Evolutionary conservation across 2,888 invertebrate species (phyloP), one percentile per base, ranked within the genome.

Genomic region (Nomada lathburiana): DNA sequence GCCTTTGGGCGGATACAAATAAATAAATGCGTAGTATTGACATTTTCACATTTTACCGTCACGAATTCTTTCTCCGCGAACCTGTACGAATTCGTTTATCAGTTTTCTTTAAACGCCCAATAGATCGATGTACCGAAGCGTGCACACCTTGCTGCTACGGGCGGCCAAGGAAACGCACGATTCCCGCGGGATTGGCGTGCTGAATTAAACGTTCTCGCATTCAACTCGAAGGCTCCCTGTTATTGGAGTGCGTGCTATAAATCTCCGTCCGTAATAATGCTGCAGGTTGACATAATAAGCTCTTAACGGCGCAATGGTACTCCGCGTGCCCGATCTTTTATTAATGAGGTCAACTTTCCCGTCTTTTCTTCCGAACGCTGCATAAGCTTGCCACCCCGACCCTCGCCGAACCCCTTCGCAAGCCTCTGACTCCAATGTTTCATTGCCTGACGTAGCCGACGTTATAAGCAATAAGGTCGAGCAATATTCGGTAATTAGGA

Each of bases 321-420:
- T 59, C 57, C 16, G 47, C 57, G 44, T 63, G 29, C 26, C 36
- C 57, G 74, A 82, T 83, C 78, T 83, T 82, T 82, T 78, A 68
- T 83, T 78, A 83, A 82, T 42, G 74, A 77, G 83, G 77, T 60
- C 73, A 73, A 78, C 74, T 67, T 81, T 70, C 67, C 72, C 42
- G 53, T 68, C 42, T 36, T 62, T 57, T 53, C 23, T 20, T 10
- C 59, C 2, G 4, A 4, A 50, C 57, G 53, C 52, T 52, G 65
- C 23, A 53, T 18, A 42, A 50, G 29, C 57, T 11, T 13, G 55
- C 18, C 13, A 13, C 23, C 20, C 23, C 18, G 0, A 53, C 11
- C n/a, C 10, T 29, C 23, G 11, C 36, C 36, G 36, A 20, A 2
- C 42, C 7, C 2, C 13, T n/a, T 18, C 9, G 2, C 3, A 7